Percentiles rank a stretch among this genome's conserved stretches.
Evolutionary conservation across 2,113 vertebrate species (phyloP).

Genomic region (Prunella himalayana): DNA sequence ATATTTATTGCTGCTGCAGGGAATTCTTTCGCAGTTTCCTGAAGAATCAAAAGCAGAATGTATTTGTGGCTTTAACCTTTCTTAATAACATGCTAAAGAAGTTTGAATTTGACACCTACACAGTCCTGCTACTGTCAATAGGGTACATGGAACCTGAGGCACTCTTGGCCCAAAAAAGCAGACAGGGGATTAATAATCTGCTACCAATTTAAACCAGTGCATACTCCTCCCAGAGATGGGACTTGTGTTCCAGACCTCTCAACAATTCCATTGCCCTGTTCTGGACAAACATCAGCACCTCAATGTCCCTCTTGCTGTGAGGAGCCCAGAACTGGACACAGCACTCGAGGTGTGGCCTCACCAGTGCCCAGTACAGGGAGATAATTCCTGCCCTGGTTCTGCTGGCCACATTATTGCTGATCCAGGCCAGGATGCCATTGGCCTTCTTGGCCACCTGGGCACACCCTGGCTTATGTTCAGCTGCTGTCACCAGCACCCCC

Average conservation of each 20-base stretch:
- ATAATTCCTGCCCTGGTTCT: background rate
- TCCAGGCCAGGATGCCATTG: background rate
- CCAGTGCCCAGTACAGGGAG: background rate
- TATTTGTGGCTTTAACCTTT: background rate
- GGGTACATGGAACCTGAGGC: background rate
- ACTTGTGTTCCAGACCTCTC: background rate
- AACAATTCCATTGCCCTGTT: fast-evolving
- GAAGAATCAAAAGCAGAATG: background rate
- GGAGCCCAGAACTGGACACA: background rate
- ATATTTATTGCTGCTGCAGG: background rate
- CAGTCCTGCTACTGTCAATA: background rate
- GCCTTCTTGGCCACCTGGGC: background rate
- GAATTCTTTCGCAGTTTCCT: background rate
- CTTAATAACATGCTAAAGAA: background rate
- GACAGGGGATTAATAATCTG: background rate
- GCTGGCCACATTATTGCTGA: background rate
- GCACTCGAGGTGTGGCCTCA: fast-evolving
- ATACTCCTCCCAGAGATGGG: background rate
- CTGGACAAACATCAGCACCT: background rate
- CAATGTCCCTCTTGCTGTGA: background rate
- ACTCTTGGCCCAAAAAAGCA: background rate
- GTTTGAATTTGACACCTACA: background rate
- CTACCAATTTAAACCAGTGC: background rate
- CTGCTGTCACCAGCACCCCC: background rate
- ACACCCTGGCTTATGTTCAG: background rate